These are phyloP conservation scores for Acanthiza pusilla DNA, from an alignment of 2,797 vertebrate genomes.

Conservation along the genomic window DNA sequence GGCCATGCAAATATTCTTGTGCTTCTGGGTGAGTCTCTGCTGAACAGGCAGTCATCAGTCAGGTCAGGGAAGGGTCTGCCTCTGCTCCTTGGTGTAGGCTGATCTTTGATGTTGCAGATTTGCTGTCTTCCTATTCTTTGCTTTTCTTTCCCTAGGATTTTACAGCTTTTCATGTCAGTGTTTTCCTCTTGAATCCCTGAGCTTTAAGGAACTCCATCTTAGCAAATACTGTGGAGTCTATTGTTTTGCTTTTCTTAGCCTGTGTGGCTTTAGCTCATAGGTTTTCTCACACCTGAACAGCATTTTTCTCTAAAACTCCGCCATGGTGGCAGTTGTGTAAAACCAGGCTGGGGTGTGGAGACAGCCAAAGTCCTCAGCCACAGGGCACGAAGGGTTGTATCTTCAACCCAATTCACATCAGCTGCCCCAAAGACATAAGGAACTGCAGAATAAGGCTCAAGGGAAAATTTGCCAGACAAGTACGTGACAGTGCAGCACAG, in stretches of 20 bases:
- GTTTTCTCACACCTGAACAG: neutral
- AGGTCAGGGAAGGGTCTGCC: neutral
- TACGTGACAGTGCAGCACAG: neutral
- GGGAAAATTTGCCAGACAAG: neutral
- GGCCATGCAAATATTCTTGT: neutral
- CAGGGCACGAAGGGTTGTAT: neutral
- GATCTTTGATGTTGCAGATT: neutral
- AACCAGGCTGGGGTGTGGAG: accelerated
- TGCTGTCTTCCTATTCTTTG: neutral
- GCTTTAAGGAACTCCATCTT: neutral
- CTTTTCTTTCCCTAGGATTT: neutral
- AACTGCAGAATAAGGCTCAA: neutral
- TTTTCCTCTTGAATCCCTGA: neutral
- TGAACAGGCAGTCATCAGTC: neutral
- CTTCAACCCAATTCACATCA: neutral
- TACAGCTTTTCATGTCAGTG: neutral
- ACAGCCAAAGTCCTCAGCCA: neutral
- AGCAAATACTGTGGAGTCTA: neutral
- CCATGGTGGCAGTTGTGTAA: neutral
- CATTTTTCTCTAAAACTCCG: neutral
- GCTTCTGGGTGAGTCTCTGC: neutral
- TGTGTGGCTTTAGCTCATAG: neutral
- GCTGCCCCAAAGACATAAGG: neutral
- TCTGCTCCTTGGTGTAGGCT: neutral
- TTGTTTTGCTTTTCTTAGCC: neutral